Evolutionary conservation across 2,888 invertebrate species (phyloP), one percentile per base, ranked within the genome.

Genomic region (Hydrotaea cyrtoneurina): DNA sequence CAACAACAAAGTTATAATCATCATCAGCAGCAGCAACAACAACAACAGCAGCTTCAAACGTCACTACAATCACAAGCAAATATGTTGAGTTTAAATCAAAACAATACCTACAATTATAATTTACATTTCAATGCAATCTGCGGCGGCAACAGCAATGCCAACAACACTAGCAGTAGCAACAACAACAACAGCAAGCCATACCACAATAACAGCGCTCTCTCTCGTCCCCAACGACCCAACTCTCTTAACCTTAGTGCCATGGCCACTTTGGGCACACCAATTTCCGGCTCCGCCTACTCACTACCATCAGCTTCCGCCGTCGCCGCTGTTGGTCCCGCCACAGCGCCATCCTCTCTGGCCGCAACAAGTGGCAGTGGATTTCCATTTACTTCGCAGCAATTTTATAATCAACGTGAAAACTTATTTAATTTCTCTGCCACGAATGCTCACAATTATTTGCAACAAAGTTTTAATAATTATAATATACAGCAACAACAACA

Each of bases 11-110:
- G n/a, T 53, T 59, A 75, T 53, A 46, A 46, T 50, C 71, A 78
- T 43, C 76, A 78, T n/a, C 77, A 78, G 57, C 87, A 88, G 76
- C 89, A 87, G 74, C 87, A 87, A 53, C 87, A 86, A 69, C 74
- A 86, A 73, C 80, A 81, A 43, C 75, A 80, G 26, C 86, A 83
- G 50, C 85, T 83, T 13, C 75, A 80, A 72, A 82, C 82, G 83
- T 86, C 62, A 80, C 26, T 64, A 75, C 50, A 73, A 59, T 39
- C 75, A 15, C 83, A 85, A 59, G 71, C 73, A 74, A 85, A 80
- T 72, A 83, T 85, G 85, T 80, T 84, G 57, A 80, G 82, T 64
- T 73, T 85, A 13, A 88, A 85, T 2, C 88, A 77, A 83, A 80
- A 75, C 31, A 86, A 86, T 57, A 85, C 84, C 59, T 85, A 85